Evolutionary conservation across 2,113 vertebrate species (phyloP).

Genomic region (Syngnathus scovelli): DNA sequence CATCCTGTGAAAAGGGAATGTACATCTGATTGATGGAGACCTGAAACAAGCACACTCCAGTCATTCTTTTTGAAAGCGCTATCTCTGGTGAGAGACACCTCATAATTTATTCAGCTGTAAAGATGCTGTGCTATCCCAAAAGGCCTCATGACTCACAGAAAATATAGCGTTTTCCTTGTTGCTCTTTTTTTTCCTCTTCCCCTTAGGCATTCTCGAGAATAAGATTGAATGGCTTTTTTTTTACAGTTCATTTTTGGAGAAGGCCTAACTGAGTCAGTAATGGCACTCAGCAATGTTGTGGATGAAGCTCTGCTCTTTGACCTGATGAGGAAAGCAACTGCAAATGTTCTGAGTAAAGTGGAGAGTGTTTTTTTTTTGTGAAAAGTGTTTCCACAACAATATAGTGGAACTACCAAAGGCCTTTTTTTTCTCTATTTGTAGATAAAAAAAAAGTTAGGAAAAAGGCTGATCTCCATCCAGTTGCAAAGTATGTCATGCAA

Average conservation of each 20-base stretch:
- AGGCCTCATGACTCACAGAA: conserved; percentile 36
- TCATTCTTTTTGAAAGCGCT: conserved; percentile 34
- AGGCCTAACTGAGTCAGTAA: conserved; percentile 35
- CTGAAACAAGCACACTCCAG: conserved; percentile 43
- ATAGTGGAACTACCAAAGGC: not conserved
- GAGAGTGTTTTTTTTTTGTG: not conserved
- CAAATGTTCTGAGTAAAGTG: not conserved
- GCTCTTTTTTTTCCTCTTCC: conserved; percentile 17
- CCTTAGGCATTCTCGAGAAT: conserved; percentile 29
- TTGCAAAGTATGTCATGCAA: not conserved
- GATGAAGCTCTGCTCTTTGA: conserved; percentile 27
- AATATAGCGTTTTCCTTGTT: conserved; percentile 36
- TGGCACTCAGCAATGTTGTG: conserved; percentile 32
- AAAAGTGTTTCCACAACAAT: not conserved
- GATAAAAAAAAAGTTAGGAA: not conserved
- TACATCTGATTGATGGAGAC: conserved; percentile 65
- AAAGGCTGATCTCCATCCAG: not conserved
- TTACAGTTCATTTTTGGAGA: conserved; percentile 40
- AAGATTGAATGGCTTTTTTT: conserved; percentile 25
- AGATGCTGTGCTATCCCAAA: conserved; percentile 36
- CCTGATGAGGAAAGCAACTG: conserved; percentile 26
- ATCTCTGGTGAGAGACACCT: conserved; percentile 30
- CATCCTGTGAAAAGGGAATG: conserved; percentile 58
- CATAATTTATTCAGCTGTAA: conserved; percentile 53
- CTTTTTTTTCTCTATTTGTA: not conserved